phyloP scores from a whole-genome alignment of 92 coral and sea anemone genomes.

The Desmophyllum pertusum region DNA sequence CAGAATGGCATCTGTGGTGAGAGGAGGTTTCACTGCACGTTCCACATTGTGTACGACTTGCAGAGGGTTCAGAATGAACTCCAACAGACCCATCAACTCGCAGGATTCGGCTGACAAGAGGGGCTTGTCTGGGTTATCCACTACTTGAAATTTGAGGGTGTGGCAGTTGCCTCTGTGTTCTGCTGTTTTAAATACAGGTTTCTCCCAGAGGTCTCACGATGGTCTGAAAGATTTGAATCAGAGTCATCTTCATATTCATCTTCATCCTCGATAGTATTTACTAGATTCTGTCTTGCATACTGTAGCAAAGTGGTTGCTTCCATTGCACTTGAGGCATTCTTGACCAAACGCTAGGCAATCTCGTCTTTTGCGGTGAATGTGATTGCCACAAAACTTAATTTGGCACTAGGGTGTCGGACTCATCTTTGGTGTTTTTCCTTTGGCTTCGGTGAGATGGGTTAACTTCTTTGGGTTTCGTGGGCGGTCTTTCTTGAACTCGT shows the following conservation, averaged over 20 bases:
- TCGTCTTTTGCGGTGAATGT: too few species aligned
- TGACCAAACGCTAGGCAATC: too few species aligned
- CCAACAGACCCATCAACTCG: constrained; percentile 26
- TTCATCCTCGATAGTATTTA: background rate
- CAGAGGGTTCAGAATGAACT: background rate
- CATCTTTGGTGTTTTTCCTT: too few species aligned
- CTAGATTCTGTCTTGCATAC: background rate
- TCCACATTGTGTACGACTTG: background rate
- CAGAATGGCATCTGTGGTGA: constrained; percentile 33
- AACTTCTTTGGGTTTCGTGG: too few species aligned
- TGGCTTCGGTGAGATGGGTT: too few species aligned
- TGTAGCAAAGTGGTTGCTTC: too few species aligned
- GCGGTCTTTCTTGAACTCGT: too few species aligned
- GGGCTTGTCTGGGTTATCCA: constrained; percentile 38
- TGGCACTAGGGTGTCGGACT: too few species aligned
- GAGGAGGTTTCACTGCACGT: background rate
- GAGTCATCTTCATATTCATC: background rate
- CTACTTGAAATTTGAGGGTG: constrained; percentile 50
- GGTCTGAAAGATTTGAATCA: background rate
- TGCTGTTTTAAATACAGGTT: background rate
- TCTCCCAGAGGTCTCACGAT: constrained; percentile 32
- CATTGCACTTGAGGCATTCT: too few species aligned
- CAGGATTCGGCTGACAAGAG: constrained; percentile 40
- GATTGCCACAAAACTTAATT: too few species aligned
- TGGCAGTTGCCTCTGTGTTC: constrained; percentile 1